These are phyloP conservation scores for Alectura lathami DNA, from an alignment of 2,113 vertebrate genomes.

Conservation along the genomic window DNA sequence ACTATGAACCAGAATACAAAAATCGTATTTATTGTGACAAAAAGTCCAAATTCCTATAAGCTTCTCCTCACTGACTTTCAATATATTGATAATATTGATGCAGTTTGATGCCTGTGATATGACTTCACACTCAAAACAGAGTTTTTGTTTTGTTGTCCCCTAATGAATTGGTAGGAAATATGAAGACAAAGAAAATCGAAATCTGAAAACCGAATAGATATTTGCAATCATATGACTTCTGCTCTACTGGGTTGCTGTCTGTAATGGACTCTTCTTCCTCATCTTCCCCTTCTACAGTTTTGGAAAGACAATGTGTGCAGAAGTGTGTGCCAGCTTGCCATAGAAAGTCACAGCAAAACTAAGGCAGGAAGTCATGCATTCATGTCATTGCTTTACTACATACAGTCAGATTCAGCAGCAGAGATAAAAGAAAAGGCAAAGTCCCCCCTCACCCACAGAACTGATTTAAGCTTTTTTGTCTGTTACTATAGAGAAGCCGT, in stretches of 20 bases:
- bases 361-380: not conserved
- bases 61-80: not conserved
- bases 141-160: not conserved
- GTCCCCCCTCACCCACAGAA: not conserved
- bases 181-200: not conserved
- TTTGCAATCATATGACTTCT: not conserved
- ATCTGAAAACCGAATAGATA: not conserved
- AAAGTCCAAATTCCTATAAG: slow-evolving; percentile 19
- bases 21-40: not conserved
- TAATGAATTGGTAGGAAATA: not conserved
- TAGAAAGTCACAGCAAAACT: not conserved
- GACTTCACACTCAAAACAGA: not conserved
- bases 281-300: not conserved
- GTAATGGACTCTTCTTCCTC: not conserved
- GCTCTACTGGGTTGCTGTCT: not conserved
- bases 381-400: not conserved
- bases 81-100: not conserved
- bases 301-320: not conserved
- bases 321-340: not conserved
- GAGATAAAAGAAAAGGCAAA: slow-evolving; percentile 22
- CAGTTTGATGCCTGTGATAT: not conserved
- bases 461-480: slow-evolving; percentile 9
- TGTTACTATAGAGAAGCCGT: slow-evolving; percentile 33
- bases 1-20: slow-evolving; percentile 1
- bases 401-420: not conserved